These are phyloP conservation scores for Cuniculus paca DNA, from an alignment of 2,797 vertebrate genomes.

Conservation along the genomic window DNA sequence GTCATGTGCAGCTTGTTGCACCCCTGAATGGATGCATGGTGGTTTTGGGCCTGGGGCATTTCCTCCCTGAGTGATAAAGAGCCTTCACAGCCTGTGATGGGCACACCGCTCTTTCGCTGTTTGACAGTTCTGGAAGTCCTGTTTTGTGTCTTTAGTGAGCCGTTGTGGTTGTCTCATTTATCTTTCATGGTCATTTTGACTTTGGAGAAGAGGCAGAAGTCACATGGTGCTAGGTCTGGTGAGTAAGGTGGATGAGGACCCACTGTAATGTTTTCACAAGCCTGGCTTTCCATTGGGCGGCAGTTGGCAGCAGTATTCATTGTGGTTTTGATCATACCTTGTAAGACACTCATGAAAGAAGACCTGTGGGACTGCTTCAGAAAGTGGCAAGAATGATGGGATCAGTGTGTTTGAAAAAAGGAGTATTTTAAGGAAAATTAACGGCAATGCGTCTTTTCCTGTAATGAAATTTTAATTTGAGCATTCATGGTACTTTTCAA, in stretches of 20 bases:
- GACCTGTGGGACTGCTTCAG: too few relatives aligned
- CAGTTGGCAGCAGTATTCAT: neutral
- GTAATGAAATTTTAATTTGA: neutral
- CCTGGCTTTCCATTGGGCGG: neutral
- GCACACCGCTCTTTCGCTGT: neutral
- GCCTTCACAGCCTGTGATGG: neutral
- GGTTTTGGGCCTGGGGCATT: neutral
- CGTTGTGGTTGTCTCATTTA: neutral
- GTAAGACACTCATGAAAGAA: too few relatives aligned
- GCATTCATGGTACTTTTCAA: neutral
- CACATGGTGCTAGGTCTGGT: neutral
- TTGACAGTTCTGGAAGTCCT: neutral
- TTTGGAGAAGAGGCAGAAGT: neutral
- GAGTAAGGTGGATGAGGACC: neutral
- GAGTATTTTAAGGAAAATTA: too few relatives aligned
- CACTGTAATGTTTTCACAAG: neutral
- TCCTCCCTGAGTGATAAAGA: neutral
- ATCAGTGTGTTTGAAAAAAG: too few relatives aligned
- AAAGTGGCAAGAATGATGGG: too few relatives aligned
- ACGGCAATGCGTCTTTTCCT: too few relatives aligned
- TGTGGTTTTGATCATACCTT: too few relatives aligned
- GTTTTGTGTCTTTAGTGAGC: neutral
- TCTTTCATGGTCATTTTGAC: neutral
- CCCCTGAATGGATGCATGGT: neutral
- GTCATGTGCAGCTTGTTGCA: accelerated